These are phyloP conservation scores for Orthosia cruda DNA, from an alignment of 2,888 invertebrate genomes.

Conservation along the genomic window DNA sequence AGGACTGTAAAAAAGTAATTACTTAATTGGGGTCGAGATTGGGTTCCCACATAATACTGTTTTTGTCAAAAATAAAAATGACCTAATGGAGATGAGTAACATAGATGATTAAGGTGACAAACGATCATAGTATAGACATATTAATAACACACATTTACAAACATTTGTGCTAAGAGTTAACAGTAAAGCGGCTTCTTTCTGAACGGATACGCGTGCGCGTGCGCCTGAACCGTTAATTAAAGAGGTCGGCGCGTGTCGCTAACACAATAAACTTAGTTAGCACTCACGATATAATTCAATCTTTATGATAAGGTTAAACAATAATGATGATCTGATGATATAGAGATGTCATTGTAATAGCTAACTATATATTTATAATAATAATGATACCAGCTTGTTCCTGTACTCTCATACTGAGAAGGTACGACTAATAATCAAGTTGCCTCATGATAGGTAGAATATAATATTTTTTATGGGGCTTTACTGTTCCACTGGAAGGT, in stretches of 20 bases:
- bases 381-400: no score
- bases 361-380: no score
- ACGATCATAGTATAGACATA: conserved; percentile 3
- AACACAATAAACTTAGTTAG: conserved; percentile 43
- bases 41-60: no score
- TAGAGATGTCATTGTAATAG: not conserved
- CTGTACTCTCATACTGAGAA: no score
- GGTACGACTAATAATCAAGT: no score
- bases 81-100: not conserved
- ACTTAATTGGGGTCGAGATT: no score
- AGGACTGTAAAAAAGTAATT: no score
- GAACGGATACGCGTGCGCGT: conserved; percentile 33
- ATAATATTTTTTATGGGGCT: no score
- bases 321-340: not conserved
- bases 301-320: conserved; percentile 31
- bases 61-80: no score
- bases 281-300: conserved; percentile 41
- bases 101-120: not conserved
- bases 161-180: conserved; percentile 14
- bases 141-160: no score
- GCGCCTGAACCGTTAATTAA: conserved; percentile 51
- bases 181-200: conserved; percentile 22
- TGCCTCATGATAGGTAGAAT: no score
- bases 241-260: conserved; percentile 45
- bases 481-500: no score